Evolutionary conservation across 2,797 vertebrate genomes (phyloP), one percentile per base, ranked within the genome.

Genomic region (Tokudaia tokunoshimensis): DNA sequence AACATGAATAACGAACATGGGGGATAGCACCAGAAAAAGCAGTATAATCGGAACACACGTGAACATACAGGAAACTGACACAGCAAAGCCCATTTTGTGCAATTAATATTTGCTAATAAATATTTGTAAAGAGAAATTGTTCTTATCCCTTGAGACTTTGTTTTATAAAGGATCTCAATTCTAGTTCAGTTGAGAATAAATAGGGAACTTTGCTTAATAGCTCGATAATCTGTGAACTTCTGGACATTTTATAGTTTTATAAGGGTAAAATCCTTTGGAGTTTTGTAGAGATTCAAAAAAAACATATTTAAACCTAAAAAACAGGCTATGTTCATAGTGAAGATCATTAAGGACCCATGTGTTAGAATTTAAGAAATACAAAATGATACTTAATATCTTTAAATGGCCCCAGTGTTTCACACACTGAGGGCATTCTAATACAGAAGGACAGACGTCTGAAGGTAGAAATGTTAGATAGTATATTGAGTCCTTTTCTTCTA

Each of bases 191-290:
- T 59, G 10, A 44, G 6, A 20, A 44, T 55, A 72, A 67, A 47
- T 34, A 44, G 63, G 44, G 4, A 67, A 22, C 93, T 81, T 75
- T 95, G 15, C 6, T 89, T 85, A 52, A 6, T 74, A 31, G 6
- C 5, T 72, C 47, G 63, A 22, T 26, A 89, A 31, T 86, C 67
- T 96, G 55, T 76, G 11, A 1, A 4, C 92, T 96, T 80, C 12
- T 80, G 29, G 65, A 75, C 37, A 80, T 59, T 84, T 91, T 88
- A 44, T 26, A 96, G 14, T 84, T 80, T 83, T 20, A 79, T 50
- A 31, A 61, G 41, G 41, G 4, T n/a, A 67, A 67, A 84, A 34
- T 11, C 19, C 17, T 84, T 84, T 55, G 41, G n/a, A 80, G 50
- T 65, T 91, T 74, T 84, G 26, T 75, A 47, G 29, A 52, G 24